Percentiles rank a stretch among this genome's conserved stretches.
Conservation (phyloP, 1,140 invertebrate genomes). For the Caenorhabditis inopinata region DNA sequence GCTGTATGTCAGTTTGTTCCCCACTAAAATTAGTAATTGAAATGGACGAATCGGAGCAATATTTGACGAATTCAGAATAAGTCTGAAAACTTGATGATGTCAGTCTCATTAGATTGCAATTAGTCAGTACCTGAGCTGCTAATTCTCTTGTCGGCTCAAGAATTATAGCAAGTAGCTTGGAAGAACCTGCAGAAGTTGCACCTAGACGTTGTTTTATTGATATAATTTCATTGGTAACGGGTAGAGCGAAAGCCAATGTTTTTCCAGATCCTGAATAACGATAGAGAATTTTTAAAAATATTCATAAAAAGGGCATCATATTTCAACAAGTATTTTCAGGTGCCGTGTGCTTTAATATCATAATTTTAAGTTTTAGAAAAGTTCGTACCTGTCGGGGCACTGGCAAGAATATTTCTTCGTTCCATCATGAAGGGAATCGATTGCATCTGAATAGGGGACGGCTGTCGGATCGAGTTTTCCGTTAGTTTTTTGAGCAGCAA, state of each 20-base stretch:
- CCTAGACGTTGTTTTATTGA: slow-evolving; percentile 70
- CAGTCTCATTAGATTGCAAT: background rate
- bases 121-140: slow-evolving; percentile 77
- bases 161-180: slow-evolving; percentile 78
- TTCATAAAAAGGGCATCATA: too few species aligned
- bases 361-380: background rate
- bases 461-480: slow-evolving; percentile 72
- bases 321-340: too few species aligned
- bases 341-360: too few species aligned
- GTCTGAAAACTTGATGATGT: slow-evolving; percentile 50
- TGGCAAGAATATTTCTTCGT: slow-evolving; percentile 83
- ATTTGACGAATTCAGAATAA: slow-evolving; percentile 56
- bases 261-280: slow-evolving; percentile 69
- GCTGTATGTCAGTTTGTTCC: slow-evolving; percentile 32
- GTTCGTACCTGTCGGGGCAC: slow-evolving; percentile 74
- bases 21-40: slow-evolving; percentile 42
- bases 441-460: slow-evolving; percentile 92
- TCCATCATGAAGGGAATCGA: slow-evolving; percentile 82
- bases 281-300: too few species aligned
- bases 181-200: slow-evolving; percentile 65
- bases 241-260: slow-evolving; percentile 69
- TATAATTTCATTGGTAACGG: slow-evolving; percentile 70
- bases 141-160: slow-evolving; percentile 89
- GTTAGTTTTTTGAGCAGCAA: slow-evolving; percentile 68
- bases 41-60: slow-evolving; percentile 46